Evolutionary conservation across 2,888 invertebrate species (phyloP).

Genomic region (Eupithecia abbreviata): DNA sequence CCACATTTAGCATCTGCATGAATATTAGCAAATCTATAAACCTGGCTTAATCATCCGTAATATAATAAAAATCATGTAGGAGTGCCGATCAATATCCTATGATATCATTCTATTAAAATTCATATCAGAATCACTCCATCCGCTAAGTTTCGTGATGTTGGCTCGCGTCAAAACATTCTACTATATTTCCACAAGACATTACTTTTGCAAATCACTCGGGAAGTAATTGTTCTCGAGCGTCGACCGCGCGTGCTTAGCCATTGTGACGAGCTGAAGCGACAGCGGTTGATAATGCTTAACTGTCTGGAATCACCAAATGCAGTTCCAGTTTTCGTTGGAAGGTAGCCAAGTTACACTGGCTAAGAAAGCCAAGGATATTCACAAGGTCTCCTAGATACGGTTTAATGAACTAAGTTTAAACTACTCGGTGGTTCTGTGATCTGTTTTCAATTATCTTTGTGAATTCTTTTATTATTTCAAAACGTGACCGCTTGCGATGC

Average conservation of each 20-base stretch:
- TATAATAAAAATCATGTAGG: slow-evolving; percentile 26
- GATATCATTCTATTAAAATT: slow-evolving; percentile 37
- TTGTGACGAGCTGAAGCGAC: slow-evolving; percentile 12
- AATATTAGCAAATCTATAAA: slow-evolving; percentile 17
- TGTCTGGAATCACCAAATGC: not conserved
- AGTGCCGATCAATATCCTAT: slow-evolving; percentile 31
- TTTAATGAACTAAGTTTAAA: not conserved
- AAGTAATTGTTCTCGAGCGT: slow-evolving; percentile 38
- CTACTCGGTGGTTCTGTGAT: not conserved
- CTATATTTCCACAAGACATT: slow-evolving; percentile 34
- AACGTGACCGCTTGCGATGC: not conserved
- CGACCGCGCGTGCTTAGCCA: slow-evolving; percentile 27
- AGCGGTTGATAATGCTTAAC: not conserved
- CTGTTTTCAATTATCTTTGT: not conserved
- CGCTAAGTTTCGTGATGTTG: slow-evolving; percentile 33
- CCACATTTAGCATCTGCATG: slow-evolving; percentile 12
- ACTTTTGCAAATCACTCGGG: slow-evolving; percentile 38
- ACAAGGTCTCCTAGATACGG: not conserved
- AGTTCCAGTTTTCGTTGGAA: slow-evolving; percentile 8
- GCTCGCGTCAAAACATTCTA: slow-evolving; percentile 32
- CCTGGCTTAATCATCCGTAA: slow-evolving; percentile 22
- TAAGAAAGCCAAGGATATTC: slow-evolving; percentile 7
- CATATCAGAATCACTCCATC: slow-evolving; percentile 29
- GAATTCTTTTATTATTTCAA: not conserved
- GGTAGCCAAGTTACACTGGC: not conserved